Conservation (phyloP, 1,140 invertebrate genomes). For the Lutraria rhynchaena region DNA sequence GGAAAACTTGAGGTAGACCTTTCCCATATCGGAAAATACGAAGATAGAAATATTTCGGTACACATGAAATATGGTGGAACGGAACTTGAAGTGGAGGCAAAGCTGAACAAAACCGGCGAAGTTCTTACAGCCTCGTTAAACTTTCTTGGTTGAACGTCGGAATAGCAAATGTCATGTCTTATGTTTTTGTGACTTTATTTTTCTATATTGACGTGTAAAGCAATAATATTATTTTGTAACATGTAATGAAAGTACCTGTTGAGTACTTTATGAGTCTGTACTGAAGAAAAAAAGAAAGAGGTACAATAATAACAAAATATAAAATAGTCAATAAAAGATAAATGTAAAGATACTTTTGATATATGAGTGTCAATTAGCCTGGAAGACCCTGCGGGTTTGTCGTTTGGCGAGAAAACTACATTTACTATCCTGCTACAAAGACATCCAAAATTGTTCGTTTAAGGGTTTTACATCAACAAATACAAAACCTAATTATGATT, state of each 20-base stretch:
- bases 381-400: slow-evolving; percentile 28
- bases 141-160: no score
- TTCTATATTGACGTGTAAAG: no score
- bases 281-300: no score
- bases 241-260: no score
- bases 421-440: not conserved
- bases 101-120: slow-evolving; percentile 35
- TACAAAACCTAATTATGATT: slow-evolving; percentile 14
- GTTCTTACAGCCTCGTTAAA: slow-evolving; percentile 57
- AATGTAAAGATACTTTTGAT: slow-evolving; percentile 63
- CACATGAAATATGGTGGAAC: slow-evolving; percentile 1
- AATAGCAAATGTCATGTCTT: no score
- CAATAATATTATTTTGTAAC: no score
- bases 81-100: slow-evolving; percentile 31
- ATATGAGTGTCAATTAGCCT: slow-evolving; percentile 52
- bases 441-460: not conserved
- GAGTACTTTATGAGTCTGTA: no score
- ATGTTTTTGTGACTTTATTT: no score
- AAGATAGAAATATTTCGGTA: not conserved
- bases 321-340: no score
- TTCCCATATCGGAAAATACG: not conserved
- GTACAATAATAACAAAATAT: no score
- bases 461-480: slow-evolving; percentile 11
- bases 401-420: slow-evolving; percentile 27
- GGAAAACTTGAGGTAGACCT: not conserved